Base-by-base conservation (phyloP, 2,888 invertebrate species). In the Ennomos fuscantarius region DNA sequence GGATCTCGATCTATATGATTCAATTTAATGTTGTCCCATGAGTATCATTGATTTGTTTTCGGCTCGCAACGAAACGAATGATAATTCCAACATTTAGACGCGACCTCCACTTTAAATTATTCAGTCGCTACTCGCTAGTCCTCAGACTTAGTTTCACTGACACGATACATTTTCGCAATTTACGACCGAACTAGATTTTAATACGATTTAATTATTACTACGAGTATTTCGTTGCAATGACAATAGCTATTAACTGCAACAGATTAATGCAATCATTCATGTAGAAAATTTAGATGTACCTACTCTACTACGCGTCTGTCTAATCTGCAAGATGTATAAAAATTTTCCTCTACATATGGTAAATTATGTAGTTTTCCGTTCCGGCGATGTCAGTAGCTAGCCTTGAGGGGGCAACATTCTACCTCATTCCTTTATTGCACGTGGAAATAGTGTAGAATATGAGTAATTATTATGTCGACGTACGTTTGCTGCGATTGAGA, bases 371-470 rank as follows among this genome's bases (percentile, higher is more conserved):
- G 72, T 82, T 81, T 79, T 80, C 78, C 72, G 68, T 66, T 64
- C 67, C 68, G 69, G 71, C 80, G 84, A 84, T 83, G 85, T 82
- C 77, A 82, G 83, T 65, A 60, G 77, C 67, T 84, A 65, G 78
- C 87, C 88, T 89, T 89, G 89, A 80, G 68, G 65, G 60, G 61
- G 55, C 70, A 73, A 73, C 83, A 86, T 86, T 84, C 85, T 79
- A 63, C 70, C 74, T 76, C 70, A 72, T 73, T 76, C 72, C 71
- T 62, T 49, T 43, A 60, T 69, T 68, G 76, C 78, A 82, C 84
- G 79, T 85, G 84, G 80, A 71, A 79, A 76, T 73, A 76, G 78
- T 78, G 71, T 67, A 74, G 70, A 24, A 24, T 24, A 3, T 24
- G 1, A 24, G 24, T 6, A 24, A 24, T 2, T 3, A 24, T 24